Evolutionary conservation across 1,140 invertebrate species (phyloP).

Genomic region (Euborellia annulipes): DNA sequence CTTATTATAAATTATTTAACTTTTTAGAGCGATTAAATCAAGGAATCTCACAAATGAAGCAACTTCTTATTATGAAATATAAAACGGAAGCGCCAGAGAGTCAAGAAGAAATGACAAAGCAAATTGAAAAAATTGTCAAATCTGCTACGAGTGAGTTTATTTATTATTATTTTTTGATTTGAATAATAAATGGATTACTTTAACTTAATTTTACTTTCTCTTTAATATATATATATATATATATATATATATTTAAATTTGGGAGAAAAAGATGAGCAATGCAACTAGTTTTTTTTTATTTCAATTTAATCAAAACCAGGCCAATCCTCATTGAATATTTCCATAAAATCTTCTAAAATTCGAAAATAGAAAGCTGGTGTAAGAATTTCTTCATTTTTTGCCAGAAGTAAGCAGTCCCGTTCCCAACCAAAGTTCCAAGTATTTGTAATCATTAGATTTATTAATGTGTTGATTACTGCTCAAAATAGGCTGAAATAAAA

Average conservation of each 20-base stretch:
- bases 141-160: conserved; percentile 41
- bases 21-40: conserved; percentile 45
- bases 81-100: conserved; percentile 33
- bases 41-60: conserved; percentile 48
- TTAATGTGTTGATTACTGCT: conserved; percentile 51
- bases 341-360: conserved; percentile 71
- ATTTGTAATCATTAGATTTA: conserved; percentile 56
- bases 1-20: conserved; percentile 12
- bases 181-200: conserved; percentile 2
- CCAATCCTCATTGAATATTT: conserved; percentile 64
- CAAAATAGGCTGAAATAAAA: conserved; percentile 39
- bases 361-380: conserved; percentile 84
- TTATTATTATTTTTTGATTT: conserved; percentile 1
- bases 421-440: conserved; percentile 60
- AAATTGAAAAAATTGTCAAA: conserved; percentile 48
- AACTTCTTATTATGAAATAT: conserved; percentile 41
- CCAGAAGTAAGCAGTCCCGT: conserved; percentile 57
- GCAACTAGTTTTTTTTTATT: too few relatives aligned
- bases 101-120: conserved; percentile 42
- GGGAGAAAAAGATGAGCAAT: too few relatives aligned
- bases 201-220: too few relatives aligned
- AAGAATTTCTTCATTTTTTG: conserved; percentile 56
- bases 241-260: too few relatives aligned
- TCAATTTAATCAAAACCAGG: too few relatives aligned
- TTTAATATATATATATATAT: too few relatives aligned